Evolutionary conservation across 2,888 invertebrate species (phyloP), one percentile per base, ranked within the genome.

Genomic region (Ormyrus pomaceus): DNA sequence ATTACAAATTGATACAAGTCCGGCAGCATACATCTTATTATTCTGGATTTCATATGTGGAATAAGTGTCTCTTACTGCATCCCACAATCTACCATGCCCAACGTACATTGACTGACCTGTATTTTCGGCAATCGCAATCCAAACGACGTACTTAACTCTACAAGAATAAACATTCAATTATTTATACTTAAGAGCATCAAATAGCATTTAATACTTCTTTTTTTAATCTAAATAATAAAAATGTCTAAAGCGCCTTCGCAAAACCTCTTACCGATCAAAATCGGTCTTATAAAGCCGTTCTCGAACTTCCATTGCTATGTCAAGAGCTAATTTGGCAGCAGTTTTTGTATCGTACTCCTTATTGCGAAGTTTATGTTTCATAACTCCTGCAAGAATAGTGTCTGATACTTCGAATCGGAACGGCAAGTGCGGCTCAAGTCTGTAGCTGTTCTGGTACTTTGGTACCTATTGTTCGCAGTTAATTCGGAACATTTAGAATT

Each of bases 391-490:
- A 48, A 89, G 83, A 58, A 88, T 87, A 55, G 81, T 83, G 66
- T 88, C 87, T 6, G 86, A 85, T 0, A 81, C 70, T 51, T 86
- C 83, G 11, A 66, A 73, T 0, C 83, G 79, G 51, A 85, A 86
- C 0, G 85, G 85, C 65, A 86, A 82, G 48, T 79, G 72, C 2
- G 88, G 70, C 51, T 79, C 65, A 0, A 89, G 83, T 5, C 85
- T 84, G 79, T 87, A 89, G 66, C 85, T 89, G 80, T 89, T 89
- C 76, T 88, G 87, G 53, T 87, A 88, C 77, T 81, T 85, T 9
- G 88, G 88, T 0, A 86, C 81, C 89, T 89, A 11, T 10, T 45
- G 34, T 34, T 34, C 34, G 34, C 34, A 34, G 34, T 4, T 4
- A 34, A 34, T 34, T 34, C 34, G 34, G 34, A 34, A 34, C 34